Conservation (phyloP, 2,888 invertebrate genomes). For the Choreutis nemorana region DNA sequence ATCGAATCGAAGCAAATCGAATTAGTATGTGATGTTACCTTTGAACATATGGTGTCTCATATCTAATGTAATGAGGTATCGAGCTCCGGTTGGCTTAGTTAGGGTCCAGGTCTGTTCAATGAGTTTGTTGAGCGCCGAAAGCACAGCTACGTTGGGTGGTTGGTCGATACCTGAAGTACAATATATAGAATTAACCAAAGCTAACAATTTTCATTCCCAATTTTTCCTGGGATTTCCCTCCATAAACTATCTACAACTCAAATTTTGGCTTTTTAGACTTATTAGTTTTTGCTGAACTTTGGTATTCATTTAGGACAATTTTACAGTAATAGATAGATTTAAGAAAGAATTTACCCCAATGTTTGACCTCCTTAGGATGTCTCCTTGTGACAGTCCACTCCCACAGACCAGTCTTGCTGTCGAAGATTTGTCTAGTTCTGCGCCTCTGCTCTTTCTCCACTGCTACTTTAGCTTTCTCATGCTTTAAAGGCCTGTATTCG, state of each 20-base stretch:
- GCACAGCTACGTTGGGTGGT: conserved; percentile 34
- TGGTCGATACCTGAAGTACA: conserved; percentile 39
- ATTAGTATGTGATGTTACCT: too few species aligned
- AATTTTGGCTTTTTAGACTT: too few species aligned
- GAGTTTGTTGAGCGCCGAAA: conserved; percentile 36
- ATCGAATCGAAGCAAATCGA: too few species aligned
- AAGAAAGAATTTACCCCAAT: conserved; percentile 36
- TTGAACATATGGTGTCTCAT: conserved; percentile 62
- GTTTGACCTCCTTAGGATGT: conserved; percentile 48
- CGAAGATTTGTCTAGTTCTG: conserved; percentile 39
- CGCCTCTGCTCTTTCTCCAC: conserved; percentile 39
- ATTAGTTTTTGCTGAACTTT: background rate
- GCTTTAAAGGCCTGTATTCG: conserved; percentile 39
- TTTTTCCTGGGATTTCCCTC: too few species aligned
- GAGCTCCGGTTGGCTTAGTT: conserved; percentile 36
- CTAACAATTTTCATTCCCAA: background rate
- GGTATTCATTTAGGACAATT: too few species aligned
- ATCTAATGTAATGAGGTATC: conserved; percentile 56
- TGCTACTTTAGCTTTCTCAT: conserved; percentile 36
- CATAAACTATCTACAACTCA: too few species aligned
- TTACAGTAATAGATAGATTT: background rate
- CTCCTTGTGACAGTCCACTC: conserved; percentile 40
- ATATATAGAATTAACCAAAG: background rate
- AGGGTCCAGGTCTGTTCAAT: conserved; percentile 46
- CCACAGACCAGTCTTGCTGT: conserved; percentile 40